Evolutionary conservation across 2,113 vertebrate genomes (phyloP), one percentile per base, ranked within the genome.

Genomic region (Electrona antarctica): DNA sequence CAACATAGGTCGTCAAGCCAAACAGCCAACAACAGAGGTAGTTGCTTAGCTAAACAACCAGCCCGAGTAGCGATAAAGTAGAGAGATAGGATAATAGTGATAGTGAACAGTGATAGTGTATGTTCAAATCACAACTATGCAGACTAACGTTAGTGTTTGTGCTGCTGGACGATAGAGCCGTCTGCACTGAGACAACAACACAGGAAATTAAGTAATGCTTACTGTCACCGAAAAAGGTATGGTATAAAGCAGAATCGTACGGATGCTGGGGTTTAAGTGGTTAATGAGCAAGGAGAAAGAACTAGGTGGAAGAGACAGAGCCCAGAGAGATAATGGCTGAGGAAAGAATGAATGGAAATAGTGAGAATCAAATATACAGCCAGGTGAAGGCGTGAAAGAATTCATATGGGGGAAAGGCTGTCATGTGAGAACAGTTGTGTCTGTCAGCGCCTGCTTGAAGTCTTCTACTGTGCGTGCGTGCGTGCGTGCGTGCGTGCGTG

Each of bases 381-480:
- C 5, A 50, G 49, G 8, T 8, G 51, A 54, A n/a, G 11, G 11
- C 51, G 11, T 54, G 13, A 54, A 13, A 33, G 63, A 7, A 52
- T 29, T 11, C 9, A 49, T 15, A 11, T 10, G 21, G 56, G 57
- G 54, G 46, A 46, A 29, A 15, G 51, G 49, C 8, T 51, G 14
- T 55, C 33, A 71, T 56, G 55, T 13, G 51, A 71, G 60, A 67
- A 13, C 15, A 8, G 48, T 64, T 70, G 68, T 70, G 58, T 60
- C 41, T 11, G 11, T 46, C 50, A 21, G 56, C n/a, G 64, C 41
- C 14, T 64, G 46, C 41, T 59, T 59, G 48, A 69, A 59, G 59
- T 59, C 2, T 3, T 55, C 46, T 45, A 55, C 60, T 47, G 46
- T 46, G 55, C 21, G 6, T 14, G 55, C 21, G 55, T 21, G 55